Evolutionary conservation across 2,113 vertebrate species (phyloP).

Genomic region (Sialia sialis): DNA sequence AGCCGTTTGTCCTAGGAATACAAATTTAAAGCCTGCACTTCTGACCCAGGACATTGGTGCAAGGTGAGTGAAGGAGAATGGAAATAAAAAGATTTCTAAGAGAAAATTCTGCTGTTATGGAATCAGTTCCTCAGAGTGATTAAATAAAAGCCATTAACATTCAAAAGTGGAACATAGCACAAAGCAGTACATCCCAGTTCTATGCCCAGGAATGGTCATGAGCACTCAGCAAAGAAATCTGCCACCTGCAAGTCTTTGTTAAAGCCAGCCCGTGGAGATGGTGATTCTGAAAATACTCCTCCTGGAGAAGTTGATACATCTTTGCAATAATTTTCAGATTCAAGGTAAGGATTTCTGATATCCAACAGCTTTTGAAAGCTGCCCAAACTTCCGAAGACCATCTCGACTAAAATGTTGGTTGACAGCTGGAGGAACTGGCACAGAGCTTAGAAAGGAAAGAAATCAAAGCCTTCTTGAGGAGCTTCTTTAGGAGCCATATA

Average conservation of each 20-base stretch:
- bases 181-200: background rate
- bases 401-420: background rate
- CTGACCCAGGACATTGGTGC: background rate
- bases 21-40: background rate
- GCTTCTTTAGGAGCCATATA: background rate
- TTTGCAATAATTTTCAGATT: background rate
- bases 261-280: background rate
- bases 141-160: background rate
- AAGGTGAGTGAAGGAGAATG: background rate
- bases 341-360: background rate
- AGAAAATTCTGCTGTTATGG: background rate
- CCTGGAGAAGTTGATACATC: background rate
- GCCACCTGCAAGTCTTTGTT: background rate
- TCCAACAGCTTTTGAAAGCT: background rate
- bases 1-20: background rate
- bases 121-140: background rate
- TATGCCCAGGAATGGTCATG: background rate
- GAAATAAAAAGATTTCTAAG: background rate
- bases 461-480: background rate
- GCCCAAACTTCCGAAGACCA: background rate
- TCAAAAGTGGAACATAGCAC: background rate
- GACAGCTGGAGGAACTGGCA: background rate
- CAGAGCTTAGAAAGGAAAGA: background rate
- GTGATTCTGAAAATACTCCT: background rate
- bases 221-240: background rate